phyloP scores from a whole-genome alignment of 2,113 vertebrate species.

The Sterrhoptilus dennistouni region DNA sequence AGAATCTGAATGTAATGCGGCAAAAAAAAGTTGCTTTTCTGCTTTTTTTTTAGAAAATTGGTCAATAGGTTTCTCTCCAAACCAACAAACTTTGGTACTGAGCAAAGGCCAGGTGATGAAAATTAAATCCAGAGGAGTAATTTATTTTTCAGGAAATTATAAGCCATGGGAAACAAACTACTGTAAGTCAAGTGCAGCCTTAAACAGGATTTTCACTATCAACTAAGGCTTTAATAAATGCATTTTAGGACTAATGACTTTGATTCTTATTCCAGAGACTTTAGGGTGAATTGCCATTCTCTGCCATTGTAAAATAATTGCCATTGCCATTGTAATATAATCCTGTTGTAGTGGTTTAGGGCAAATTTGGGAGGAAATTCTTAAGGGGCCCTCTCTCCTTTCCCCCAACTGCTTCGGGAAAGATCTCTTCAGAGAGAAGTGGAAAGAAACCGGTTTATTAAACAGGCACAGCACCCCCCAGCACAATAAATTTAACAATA shows the following conservation, averaged over 20 bases:
- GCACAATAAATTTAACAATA: no score
- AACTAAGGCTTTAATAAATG: not conserved
- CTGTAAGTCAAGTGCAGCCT: not conserved
- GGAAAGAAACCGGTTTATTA: no score
- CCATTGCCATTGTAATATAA: conserved; percentile 5
- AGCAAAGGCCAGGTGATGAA: not conserved
- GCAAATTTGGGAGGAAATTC: no score
- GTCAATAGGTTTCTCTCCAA: not conserved
- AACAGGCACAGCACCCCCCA: no score
- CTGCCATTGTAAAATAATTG: no score
- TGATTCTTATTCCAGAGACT: not conserved
- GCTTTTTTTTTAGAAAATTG: not conserved
- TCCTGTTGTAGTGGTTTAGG: no score
- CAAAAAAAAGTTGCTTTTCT: not conserved
- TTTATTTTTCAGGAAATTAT: not conserved
- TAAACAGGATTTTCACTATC: not conserved
- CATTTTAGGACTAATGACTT: not conserved
- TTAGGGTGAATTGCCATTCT: not conserved
- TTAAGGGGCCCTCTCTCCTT: no score
- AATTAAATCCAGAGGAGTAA: not conserved
- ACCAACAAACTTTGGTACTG: not conserved
- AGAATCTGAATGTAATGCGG: not conserved
- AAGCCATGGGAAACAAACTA: not conserved
- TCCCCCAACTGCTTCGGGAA: no score
- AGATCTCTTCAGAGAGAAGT: no score